Evolutionary conservation across 2,113 vertebrate species (phyloP).

Genomic region (Arizona elegans): DNA sequence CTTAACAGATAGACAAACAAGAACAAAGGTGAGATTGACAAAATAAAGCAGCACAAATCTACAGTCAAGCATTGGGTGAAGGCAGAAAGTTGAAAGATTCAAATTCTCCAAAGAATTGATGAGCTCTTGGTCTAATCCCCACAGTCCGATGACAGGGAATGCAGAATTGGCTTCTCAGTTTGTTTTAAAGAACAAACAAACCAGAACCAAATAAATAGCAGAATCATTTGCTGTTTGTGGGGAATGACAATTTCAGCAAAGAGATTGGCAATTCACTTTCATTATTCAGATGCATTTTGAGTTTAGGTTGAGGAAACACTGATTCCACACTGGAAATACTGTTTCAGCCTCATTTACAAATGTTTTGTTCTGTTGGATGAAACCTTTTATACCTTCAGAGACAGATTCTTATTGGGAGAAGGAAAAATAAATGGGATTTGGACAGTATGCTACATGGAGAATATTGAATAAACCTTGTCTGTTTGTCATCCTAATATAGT

Average conservation of each 20-base stretch:
- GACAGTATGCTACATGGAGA: neutral
- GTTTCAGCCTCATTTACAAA: neutral
- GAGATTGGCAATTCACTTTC: neutral
- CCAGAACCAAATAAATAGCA: neutral
- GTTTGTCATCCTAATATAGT: neutral
- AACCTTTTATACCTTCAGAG: neutral
- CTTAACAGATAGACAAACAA: neutral
- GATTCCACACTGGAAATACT: neutral
- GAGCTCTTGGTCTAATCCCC: neutral
- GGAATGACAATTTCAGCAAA: neutral
- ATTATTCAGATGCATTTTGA: neutral
- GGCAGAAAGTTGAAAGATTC: neutral
- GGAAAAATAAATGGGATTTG: neutral
- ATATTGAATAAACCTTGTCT: neutral
- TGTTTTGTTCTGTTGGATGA: neutral
- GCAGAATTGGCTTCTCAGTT: neutral
- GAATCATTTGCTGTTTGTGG: neutral
- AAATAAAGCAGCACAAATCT: neutral
- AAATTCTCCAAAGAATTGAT: neutral
- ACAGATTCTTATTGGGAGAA: neutral
- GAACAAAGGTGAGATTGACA: neutral
- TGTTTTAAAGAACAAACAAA: neutral
- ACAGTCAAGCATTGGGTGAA: neutral
- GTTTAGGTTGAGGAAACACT: neutral
- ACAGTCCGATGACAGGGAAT: neutral